phyloP scores from a whole-genome alignment of 2,888 invertebrate species.

The Eueremaeus valkanovi region DNA sequence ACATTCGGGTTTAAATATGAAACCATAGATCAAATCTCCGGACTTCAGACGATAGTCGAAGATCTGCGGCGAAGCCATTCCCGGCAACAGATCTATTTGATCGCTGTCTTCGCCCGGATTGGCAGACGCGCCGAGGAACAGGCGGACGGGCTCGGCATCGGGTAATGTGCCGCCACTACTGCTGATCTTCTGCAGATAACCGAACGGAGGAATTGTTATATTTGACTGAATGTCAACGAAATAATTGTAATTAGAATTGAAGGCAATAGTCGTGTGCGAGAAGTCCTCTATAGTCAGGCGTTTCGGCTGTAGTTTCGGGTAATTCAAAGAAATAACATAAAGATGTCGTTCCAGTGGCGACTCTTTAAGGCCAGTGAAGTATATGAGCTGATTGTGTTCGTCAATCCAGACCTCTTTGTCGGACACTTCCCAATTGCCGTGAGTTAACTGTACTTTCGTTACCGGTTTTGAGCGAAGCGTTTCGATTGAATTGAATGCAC shows the following conservation, averaged over 20 bases:
- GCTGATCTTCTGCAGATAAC: conserved; percentile 39
- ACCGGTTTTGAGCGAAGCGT: conserved; percentile 3
- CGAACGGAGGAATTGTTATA: conserved; percentile 45
- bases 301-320: conserved; percentile 27
- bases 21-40: conserved; percentile 72
- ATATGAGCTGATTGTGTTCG: conserved; percentile 69
- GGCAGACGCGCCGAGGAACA: conserved; percentile 27
- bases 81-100: conserved; percentile 39
- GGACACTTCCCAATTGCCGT: conserved; percentile 54
- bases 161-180: neutral
- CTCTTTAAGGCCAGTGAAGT: conserved; percentile 85
- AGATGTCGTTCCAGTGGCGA: conserved; percentile 87
- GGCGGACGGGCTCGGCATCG: neutral
- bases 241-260: conserved; percentile 39
- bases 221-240: conserved; percentile 47
- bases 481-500: neutral
- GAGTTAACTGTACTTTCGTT: conserved; percentile 49
- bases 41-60: conserved; percentile 65
- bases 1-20: conserved; percentile 72
- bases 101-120: conserved; percentile 24
- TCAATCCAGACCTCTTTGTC: conserved; percentile 73
- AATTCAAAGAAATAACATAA: conserved; percentile 60
- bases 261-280: conserved; percentile 38
- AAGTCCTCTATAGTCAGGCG: conserved; percentile 39
- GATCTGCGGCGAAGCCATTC: conserved; percentile 64